A percentile compares a stretch with the other conserved stretches of the same genome.
Conservation (phyloP, 2,113 vertebrate species). For the Oenanthe melanoleuca region DNA sequence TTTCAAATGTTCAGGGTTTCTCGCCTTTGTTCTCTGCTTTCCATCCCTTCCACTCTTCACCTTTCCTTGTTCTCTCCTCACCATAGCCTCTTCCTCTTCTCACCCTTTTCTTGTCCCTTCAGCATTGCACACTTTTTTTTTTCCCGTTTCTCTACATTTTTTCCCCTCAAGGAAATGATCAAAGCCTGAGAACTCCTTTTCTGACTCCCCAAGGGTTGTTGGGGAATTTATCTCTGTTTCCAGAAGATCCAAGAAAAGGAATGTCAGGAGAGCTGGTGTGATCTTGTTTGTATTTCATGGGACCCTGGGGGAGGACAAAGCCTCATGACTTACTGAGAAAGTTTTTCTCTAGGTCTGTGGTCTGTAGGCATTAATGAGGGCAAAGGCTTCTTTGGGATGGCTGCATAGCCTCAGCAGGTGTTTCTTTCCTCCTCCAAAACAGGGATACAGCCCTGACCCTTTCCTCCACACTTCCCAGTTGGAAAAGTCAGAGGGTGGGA, state of each 20-base stretch:
- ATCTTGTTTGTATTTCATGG: neutral
- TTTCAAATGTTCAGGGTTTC: slow-evolving; percentile 27
- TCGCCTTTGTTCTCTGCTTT: slow-evolving; percentile 46
- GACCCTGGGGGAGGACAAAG: neutral
- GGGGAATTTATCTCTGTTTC: neutral
- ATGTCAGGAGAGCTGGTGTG: neutral
- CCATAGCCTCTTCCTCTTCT: neutral
- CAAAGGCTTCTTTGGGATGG: neutral
- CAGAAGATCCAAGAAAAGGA: neutral
- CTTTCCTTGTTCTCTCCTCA: slow-evolving; percentile 32
- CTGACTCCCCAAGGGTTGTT: neutral
- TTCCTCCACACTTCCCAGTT: fast-evolving
- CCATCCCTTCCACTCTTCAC: slow-evolving; percentile 52
- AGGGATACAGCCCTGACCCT: neutral
- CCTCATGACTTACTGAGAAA: neutral
- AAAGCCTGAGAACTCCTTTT: neutral
- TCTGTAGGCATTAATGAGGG: neutral
- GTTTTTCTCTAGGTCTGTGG: neutral
- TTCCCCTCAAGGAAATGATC: neutral
- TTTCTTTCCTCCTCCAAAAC: neutral
- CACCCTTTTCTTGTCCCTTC: neutral
- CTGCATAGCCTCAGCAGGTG: neutral
- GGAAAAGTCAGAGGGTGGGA: neutral
- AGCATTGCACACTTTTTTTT: neutral
- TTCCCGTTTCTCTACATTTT: neutral